Evolutionary conservation across 2,797 vertebrate species (phyloP).

Genomic region (Crocodylus rhombifer): DNA sequence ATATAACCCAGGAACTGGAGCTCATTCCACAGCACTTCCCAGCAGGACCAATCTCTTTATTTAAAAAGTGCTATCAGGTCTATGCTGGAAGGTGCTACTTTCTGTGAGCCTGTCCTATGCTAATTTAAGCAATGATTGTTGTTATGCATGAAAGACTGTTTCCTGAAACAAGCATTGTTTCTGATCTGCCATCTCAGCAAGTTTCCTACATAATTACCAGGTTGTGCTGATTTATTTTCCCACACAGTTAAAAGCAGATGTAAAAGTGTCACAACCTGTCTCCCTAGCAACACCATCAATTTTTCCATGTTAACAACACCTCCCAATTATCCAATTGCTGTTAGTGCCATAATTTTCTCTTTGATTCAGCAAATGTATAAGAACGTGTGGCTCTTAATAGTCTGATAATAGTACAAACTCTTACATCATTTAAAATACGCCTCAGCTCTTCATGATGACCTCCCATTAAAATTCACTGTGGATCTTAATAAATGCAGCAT

Average conservation of each 20-base stretch:
- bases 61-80: background rate
- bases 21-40: background rate
- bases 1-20: background rate
- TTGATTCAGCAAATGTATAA: conserved; percentile 1
- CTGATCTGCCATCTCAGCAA: conserved; percentile 42
- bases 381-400: background rate
- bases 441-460: background rate
- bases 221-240: conserved; percentile 5
- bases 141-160: background rate
- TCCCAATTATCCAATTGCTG: conserved; percentile 10
- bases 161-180: conserved; percentile 1
- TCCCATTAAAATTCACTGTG: background rate
- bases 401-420: background rate
- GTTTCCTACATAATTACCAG: conserved; percentile 42
- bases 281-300: conserved; percentile 42
- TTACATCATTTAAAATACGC: background rate
- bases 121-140: background rate
- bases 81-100: background rate
- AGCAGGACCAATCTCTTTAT: background rate
- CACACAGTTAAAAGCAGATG: conserved; percentile 37
- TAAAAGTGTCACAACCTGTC: conserved; percentile 40
- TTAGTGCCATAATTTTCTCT: conserved; percentile 27
- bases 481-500: background rate
- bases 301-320: background rate
- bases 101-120: background rate